Base-by-base conservation (phyloP, 2,113 vertebrate genomes). In the Menidia beryllina region DNA sequence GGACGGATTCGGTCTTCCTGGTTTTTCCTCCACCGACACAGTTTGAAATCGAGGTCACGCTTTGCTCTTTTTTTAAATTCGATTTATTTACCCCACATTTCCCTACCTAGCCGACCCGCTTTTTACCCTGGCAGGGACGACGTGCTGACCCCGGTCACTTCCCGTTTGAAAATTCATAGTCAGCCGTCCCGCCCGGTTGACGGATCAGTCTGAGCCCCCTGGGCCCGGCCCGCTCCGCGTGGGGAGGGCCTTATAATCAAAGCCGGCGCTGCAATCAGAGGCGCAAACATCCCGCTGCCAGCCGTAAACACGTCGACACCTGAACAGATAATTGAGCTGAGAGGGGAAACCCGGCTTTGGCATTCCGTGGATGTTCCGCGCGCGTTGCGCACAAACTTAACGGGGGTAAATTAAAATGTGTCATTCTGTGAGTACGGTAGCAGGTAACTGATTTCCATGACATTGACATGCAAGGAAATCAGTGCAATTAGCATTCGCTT, bases 201-300 rank as follows among this genome's bases (percentile, higher is more conserved):
- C 8, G 61, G 43, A 51, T 77, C 39, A n/a, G 63, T 43, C 56
- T 23, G 17, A 75, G 81, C 54, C 39, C 10, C 49, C 68, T 69
- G 83, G 77, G 81, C 73, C 64, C 63, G 78, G 68, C 75, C 60
- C 48, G 36, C 64, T 75, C 47, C 52, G 19, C 21, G 50, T 61
- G 67, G 34, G 43, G 45, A 30, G 62, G 30, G 56, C 43, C 63
- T 77, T n/a, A n/a, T n/a, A 76, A 79, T 87, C 75, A 86, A 68
- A 79, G 75, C 81, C 76, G 45, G 57, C 9, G n/a, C 41, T 3
- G 56, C 71, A 84, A 82, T 87, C 84, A 82, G 26, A 39, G 50
- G 68, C 75, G 85, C 64, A 88, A 88, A 87, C 76, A 80, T 49
- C 45, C 55, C 5, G 14, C 54, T 48, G 61, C 49, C 68, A 52